A percentile compares a stretch with the other conserved stretches of the same genome.
Evolutionary conservation across 2,888 invertebrate genomes (phyloP).

Genomic region (Meiosimyza platycephala): DNA sequence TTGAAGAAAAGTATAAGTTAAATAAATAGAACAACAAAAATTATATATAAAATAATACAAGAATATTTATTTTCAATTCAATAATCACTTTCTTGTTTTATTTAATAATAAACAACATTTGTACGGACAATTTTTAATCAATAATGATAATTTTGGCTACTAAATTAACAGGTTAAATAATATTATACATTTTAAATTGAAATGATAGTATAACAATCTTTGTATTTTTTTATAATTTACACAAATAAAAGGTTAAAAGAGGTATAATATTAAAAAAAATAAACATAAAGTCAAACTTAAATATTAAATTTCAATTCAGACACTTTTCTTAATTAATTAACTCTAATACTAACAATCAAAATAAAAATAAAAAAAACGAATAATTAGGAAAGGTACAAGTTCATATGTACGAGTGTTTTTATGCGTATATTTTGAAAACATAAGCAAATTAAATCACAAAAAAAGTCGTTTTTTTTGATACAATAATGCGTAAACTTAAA

Average conservation of each 20-base stretch:
- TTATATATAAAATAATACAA: too few relatives aligned
- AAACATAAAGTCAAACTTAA: slow-evolving; percentile 30
- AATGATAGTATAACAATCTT: background rate
- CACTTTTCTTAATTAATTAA: slow-evolving; percentile 29
- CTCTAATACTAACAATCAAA: slow-evolving; percentile 33
- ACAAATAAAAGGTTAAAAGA: too few relatives aligned
- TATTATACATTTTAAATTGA: background rate
- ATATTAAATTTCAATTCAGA: slow-evolving; percentile 33
- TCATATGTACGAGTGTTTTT: background rate
- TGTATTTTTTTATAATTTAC: background rate
- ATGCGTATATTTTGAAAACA: slow-evolving; percentile 35
- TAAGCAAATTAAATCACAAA: slow-evolving; percentile 40
- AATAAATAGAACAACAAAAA: background rate
- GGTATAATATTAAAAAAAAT: slow-evolving; percentile 11
- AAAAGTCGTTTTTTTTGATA: slow-evolving; percentile 37
- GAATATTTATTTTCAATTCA: too few relatives aligned
- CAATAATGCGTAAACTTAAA: slow-evolving; percentile 7
- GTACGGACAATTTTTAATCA: background rate
- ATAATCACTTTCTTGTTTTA: too few relatives aligned
- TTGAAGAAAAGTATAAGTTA: background rate
- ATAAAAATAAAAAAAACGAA: slow-evolving; percentile 29
- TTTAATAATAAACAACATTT: slow-evolving; percentile 14
- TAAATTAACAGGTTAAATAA: background rate
- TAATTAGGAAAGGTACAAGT: slow-evolving; percentile 29
- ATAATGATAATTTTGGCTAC: background rate